These are phyloP conservation scores for Amblyteles armatorius DNA, from an alignment of 2,888 invertebrate genomes.

Conservation along the genomic window DNA sequence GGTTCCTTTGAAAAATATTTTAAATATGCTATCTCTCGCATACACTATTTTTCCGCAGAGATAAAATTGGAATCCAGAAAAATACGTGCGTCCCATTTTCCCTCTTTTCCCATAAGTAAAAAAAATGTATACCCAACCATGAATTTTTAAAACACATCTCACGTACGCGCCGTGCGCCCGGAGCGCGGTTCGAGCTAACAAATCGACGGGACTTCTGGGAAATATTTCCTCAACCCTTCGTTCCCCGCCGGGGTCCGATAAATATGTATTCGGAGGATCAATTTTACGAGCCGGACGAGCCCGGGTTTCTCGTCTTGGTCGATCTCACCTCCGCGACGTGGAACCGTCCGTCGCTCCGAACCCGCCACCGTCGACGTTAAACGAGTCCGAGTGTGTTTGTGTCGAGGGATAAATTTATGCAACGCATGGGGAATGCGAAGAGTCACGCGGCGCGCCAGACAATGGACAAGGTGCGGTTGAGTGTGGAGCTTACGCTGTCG, in stretches of 20 bases:
- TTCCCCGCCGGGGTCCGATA: conserved; percentile 15
- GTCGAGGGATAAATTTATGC: conserved; percentile 64
- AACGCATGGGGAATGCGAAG: conserved; percentile 57
- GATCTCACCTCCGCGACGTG: conserved; percentile 49
- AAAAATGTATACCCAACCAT: too few relatives aligned
- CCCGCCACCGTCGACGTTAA: neutral
- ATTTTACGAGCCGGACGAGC: conserved; percentile 25
- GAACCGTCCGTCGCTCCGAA: neutral
- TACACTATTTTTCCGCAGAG: too few relatives aligned
- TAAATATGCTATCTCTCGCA: too few relatives aligned
- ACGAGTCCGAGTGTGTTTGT: neutral
- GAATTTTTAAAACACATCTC: too few relatives aligned
- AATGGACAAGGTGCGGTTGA: conserved; percentile 64
- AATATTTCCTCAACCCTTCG: conserved; percentile 10
- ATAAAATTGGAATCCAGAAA: too few relatives aligned
- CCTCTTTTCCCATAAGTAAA: too few relatives aligned
- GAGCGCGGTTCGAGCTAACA: neutral
- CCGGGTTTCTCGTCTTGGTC: conserved; percentile 44
- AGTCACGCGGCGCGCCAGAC: conserved; percentile 56
- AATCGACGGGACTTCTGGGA: conserved; percentile 2
- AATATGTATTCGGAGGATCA: conserved; percentile 50
- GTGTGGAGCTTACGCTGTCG: conserved; percentile 38
- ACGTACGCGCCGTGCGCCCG: too few relatives aligned
- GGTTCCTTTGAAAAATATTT: too few relatives aligned
- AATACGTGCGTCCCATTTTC: too few relatives aligned